phyloP scores from a whole-genome alignment of 1,140 invertebrate species.

The Leptoteleia sp. region DNA sequence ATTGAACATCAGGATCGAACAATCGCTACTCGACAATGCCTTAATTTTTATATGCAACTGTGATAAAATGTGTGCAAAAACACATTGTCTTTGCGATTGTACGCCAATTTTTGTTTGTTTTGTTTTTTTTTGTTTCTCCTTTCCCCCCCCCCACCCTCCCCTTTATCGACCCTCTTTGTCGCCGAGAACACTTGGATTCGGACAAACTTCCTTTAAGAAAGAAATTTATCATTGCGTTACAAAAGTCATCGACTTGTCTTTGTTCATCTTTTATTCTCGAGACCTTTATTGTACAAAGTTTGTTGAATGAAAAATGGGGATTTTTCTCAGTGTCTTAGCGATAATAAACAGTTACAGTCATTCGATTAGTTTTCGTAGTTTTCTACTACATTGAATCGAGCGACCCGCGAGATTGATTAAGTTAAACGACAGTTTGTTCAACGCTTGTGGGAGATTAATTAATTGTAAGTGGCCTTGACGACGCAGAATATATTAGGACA shows the following conservation, averaged over 20 bases:
- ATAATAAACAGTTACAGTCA: constrained; percentile 23
- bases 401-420: constrained; percentile 67
- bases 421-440: constrained; percentile 61
- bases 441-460: constrained; percentile 61
- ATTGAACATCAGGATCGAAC: constrained; percentile 37
- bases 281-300: not conserved
- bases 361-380: constrained; percentile 24
- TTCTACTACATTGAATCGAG: constrained; percentile 69
- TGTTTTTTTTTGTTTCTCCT: too few relatives aligned
- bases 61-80: constrained; percentile 54
- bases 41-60: constrained; percentile 59
- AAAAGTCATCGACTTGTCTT: too few relatives aligned
- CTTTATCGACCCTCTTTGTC: too few relatives aligned
- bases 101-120: constrained; percentile 35
- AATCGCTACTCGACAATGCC: constrained; percentile 55
- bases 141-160: too few relatives aligned
- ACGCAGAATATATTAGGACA: constrained; percentile 31
- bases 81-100: constrained; percentile 50
- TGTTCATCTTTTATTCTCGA: too few relatives aligned
- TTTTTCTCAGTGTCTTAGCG: constrained; percentile 8
- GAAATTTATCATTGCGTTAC: too few relatives aligned
- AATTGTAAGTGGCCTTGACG: constrained; percentile 33
- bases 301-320: constrained; percentile 1
- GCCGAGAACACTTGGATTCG: not conserved
- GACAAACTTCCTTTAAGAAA: too few relatives aligned